A percentile compares a stretch with the other conserved stretches of the same genome.
These are phyloP conservation scores for Lampropteryx suffumata DNA, from an alignment of 2,888 invertebrate species.

Conservation along the genomic window DNA sequence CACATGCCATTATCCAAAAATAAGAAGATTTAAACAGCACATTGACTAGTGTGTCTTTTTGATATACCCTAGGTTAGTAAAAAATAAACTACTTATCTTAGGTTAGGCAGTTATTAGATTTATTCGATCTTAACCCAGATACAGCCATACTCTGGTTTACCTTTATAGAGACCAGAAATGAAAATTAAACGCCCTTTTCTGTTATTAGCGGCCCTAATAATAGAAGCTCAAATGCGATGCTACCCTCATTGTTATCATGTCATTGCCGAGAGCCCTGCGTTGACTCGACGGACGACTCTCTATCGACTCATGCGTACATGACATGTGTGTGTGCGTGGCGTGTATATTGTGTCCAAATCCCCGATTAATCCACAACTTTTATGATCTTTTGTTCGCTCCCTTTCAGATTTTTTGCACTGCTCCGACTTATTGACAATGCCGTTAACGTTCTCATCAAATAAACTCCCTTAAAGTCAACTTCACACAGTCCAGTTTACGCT, in stretches of 20 bases:
- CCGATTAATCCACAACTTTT: constrained; percentile 81
- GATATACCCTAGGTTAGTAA: no score
- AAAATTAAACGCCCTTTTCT: constrained; percentile 18
- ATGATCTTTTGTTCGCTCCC: constrained; percentile 78
- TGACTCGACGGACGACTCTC: constrained; percentile 44
- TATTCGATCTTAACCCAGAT: no score
- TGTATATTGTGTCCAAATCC: constrained; percentile 77
- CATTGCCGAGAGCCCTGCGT: constrained; percentile 52
- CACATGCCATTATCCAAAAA: no score
- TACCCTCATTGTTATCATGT: constrained; percentile 41
- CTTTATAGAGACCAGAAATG: no score
- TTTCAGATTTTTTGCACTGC: constrained; percentile 63
- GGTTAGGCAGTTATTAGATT: no score
- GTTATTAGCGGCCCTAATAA: constrained; percentile 19
- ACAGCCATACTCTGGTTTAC: no score
- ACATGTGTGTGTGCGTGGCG: constrained; percentile 72
- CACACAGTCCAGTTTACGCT: constrained; percentile 27
- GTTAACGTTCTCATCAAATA: constrained; percentile 28
- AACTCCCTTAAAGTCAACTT: constrained; percentile 30
- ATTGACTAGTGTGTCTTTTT: no score
- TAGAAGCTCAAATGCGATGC: constrained; percentile 25
- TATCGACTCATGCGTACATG: constrained; percentile 45
- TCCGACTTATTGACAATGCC: constrained; percentile 54
- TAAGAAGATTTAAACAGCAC: no score
- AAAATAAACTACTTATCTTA: no score